Percentiles rank a stretch among this genome's conserved stretches.
Conservation (phyloP, 2,797 vertebrate genomes). For the Novumbra hubbsi region DNA sequence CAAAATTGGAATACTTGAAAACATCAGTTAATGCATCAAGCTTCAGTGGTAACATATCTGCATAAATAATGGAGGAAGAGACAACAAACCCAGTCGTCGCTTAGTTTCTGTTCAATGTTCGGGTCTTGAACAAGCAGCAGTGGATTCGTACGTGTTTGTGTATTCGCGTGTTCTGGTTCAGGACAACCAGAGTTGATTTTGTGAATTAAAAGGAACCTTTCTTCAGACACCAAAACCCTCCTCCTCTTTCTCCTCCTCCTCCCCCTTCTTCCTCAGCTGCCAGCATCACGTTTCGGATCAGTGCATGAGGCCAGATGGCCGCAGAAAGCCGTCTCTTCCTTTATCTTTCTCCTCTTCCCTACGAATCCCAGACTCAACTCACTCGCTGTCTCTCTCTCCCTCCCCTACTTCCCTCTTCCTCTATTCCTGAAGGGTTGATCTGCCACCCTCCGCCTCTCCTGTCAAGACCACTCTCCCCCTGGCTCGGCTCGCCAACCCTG, state of each 20-base stretch:
- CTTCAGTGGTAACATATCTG: neutral
- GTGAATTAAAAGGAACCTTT: constrained; percentile 37
- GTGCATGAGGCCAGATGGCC: constrained; percentile 73
- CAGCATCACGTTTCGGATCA: constrained; percentile 75
- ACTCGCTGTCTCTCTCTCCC: no score
- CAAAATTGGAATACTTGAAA: constrained; percentile 4
- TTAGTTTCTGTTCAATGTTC: neutral
- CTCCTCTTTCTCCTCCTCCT: neutral
- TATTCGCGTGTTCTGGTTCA: constrained; percentile 27
- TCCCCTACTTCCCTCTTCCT: neutral
- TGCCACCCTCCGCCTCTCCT: constrained; percentile 38
- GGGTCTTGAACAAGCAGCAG: neutral
- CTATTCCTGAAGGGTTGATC: neutral
- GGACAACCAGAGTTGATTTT: constrained; percentile 24
- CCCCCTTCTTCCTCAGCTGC: constrained; percentile 63
- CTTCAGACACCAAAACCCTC: constrained; percentile 46
- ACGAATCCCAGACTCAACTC: no score
- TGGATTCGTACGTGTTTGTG: constrained; percentile 2
- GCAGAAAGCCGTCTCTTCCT: constrained; percentile 55
- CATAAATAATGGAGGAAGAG: constrained; percentile 4
- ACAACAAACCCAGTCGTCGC: constrained; percentile 8
- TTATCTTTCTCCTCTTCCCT: neutral
- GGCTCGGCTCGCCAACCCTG: constrained; percentile 56
- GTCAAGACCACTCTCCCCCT: constrained; percentile 53
- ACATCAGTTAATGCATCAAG: neutral